A percentile compares a stretch with the other conserved stretches of the same genome.
These are phyloP conservation scores for Solen grandis DNA, from an alignment of 1,140 invertebrate species.

Conservation along the genomic window DNA sequence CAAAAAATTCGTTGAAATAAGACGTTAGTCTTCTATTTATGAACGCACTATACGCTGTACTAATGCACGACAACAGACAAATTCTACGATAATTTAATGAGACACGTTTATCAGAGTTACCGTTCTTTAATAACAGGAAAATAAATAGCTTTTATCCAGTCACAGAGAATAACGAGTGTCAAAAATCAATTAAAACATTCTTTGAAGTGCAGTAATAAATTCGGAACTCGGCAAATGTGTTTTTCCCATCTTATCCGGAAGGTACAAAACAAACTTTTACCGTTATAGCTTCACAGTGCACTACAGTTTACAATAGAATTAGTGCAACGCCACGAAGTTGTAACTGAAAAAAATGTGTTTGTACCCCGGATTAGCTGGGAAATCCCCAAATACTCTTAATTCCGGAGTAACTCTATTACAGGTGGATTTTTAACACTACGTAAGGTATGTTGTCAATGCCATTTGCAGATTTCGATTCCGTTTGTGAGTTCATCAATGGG, in stretches of 20 bases:
- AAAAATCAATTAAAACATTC: conserved; percentile 54
- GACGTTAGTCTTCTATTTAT: conserved; percentile 30
- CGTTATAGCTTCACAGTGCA: too few relatives aligned
- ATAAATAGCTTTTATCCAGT: conserved; percentile 57
- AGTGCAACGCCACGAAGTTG: too few relatives aligned
- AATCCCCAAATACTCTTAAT: too few relatives aligned
- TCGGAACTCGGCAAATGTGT: conserved; percentile 25
- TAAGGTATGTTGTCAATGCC: too few relatives aligned
- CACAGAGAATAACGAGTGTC: conserved; percentile 50
- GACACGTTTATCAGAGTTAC: conserved; percentile 42
- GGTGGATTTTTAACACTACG: too few relatives aligned
- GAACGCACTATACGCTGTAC: conserved; percentile 51
- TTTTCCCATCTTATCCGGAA: too few relatives aligned
- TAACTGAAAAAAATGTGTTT: conserved; percentile 36
- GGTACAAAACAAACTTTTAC: too few relatives aligned
- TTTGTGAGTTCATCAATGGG: conserved; percentile 28
- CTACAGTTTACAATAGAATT: too few relatives aligned
- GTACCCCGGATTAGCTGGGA: conserved; percentile 13
- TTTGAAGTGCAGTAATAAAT: conserved; percentile 25
- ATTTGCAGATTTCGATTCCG: conserved; percentile 26
- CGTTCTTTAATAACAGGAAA: conserved; percentile 51
- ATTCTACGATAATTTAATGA: conserved; percentile 60
- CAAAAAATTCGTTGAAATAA: conserved; percentile 50
- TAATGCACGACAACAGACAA: conserved; percentile 42
- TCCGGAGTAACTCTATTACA: too few relatives aligned